Conservation (phyloP, 1,140 invertebrate species). For the Drosophila athabasca region DNA sequence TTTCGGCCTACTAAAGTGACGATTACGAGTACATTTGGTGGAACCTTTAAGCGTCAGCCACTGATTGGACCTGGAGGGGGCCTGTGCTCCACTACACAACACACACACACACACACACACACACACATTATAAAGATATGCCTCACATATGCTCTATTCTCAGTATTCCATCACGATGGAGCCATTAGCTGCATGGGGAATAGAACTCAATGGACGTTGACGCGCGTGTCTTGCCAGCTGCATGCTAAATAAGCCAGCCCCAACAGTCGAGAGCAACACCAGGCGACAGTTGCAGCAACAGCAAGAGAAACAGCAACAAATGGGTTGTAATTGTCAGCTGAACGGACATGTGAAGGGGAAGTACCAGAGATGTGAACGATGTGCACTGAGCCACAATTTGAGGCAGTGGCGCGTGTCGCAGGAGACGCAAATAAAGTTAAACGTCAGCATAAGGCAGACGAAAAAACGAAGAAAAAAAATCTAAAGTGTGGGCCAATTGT, state of each 20-base stretch:
- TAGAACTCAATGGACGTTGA: slow-evolving; percentile 62
- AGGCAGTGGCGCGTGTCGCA: slow-evolving; percentile 68
- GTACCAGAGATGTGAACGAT: not conserved
- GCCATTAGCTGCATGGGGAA: slow-evolving; percentile 55
- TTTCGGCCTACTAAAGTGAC: slow-evolving; percentile 30
- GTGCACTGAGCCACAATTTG: slow-evolving; percentile 39
- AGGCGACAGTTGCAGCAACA: slow-evolving; percentile 35
- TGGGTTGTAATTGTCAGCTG: slow-evolving; percentile 71
- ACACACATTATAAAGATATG: not conserved
- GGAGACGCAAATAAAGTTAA: slow-evolving; percentile 63
- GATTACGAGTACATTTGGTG: slow-evolving; percentile 8
- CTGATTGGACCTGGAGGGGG: slow-evolving; percentile 40
- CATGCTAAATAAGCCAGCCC: slow-evolving; percentile 54
- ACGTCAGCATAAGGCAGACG: slow-evolving; percentile 34
- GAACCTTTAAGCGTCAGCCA: slow-evolving; percentile 44
- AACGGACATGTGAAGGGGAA: slow-evolving; percentile 54
- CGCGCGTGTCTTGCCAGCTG: slow-evolving; percentile 55
- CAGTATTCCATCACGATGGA: slow-evolving; percentile 58
- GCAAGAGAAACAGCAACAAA: slow-evolving; percentile 21
- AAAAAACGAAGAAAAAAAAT: slow-evolving; percentile 18
- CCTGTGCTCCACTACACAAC: not conserved
- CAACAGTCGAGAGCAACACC: slow-evolving; percentile 5
- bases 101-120: not conserved
- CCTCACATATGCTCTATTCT: slow-evolving; percentile 10
- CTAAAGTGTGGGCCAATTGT: slow-evolving; percentile 5